Evolutionary conservation across 2,113 vertebrate genomes (phyloP), one percentile per base, ranked within the genome.

Genomic region (Oxygymnocypris stewartii): DNA sequence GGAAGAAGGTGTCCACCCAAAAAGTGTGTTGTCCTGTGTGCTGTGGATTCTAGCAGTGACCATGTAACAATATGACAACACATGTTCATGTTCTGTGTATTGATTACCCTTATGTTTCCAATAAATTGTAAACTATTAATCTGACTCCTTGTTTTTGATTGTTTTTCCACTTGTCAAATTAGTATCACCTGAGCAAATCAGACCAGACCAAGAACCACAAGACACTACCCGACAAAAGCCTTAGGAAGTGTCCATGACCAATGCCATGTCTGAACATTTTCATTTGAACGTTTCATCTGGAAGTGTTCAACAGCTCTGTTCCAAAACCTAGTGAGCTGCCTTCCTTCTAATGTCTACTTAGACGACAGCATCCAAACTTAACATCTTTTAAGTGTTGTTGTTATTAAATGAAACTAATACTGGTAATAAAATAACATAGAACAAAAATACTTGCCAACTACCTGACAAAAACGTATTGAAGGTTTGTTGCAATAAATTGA

Each of bases 81-180:
- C n/a, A n/a, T n/a, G n/a, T n/a, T n/a, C n/a, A 65, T 81, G 59
- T 28, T 65, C 59, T 67, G 4, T 82, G 79, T 65, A 67, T 82
- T 65, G 59, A 82, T 44, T 76, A 49, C 74, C 35, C 13, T 31
- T 65, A 18, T 11, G 18, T 28, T 20, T 67, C 79, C 79, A 82
- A 82, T 82, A 82, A 82, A 82, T 42, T 47, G 42, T 47, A 20
- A 47, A 65, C 37, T 12, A 65, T 20, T 81, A 81, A 42, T 47
- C 40, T 0, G 59, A 47, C 40, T 63, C 12, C 23, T 65, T 59
- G 37, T 37, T 67, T 67, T 44, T 82, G 40, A 31, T 11, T 63
- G 23, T 9, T 37, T 18, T 71, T 71, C 18, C 18, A 20, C 65
- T 69, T 37, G 18, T 23, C 7, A 14, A 23, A 49, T 6, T 49